Base-by-base conservation (phyloP, 2,888 invertebrate genomes). In the Prosopocoilus inquinatus region DNA sequence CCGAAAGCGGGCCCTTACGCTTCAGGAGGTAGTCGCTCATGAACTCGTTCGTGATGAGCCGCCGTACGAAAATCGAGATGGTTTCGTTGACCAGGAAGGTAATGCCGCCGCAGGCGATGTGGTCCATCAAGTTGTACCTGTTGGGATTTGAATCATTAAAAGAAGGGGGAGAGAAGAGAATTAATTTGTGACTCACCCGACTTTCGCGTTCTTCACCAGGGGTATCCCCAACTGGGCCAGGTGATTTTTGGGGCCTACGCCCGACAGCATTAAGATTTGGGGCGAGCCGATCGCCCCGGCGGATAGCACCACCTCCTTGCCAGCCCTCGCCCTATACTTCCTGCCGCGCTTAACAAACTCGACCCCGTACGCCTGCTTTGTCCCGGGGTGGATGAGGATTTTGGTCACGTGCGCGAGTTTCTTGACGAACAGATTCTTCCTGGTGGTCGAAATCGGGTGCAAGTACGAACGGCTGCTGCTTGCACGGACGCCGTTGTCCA, bases 231-330 rank as follows among this genome's bases (percentile, higher is more conserved):
- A 60, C 44, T 70, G 63, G 48, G 69, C 60, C 2, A 81, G 67
- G 56, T 81, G 79, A 49, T 76, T 72, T 50, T 71, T 74, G 0
- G 81, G 81, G 2, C 81, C 79, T 9, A 85, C 75, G 1, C 87
- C 87, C 9, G 84, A 84, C 36, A 88, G 72, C 90, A 93, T 89
- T 3, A 94, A 80, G 7, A 94, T 72, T 69, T 94, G 93, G 0
- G 94, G 91, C 3, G 84, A 81, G 70, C 87, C 86, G 60, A 89
- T 82, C 1, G 87, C 80, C 2, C 88, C 88, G 1, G 83, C 85
- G 28, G 83, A 79, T 15, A 87, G 66, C 50, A 88, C 84, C 0
- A 86, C 80, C 68, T 84, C 84, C 64, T 81, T 83, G 39, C 75
- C 76, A 1, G 83, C 83, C 43, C 67, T 63, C 2, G 80, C 71